A percentile compares a stretch with the other conserved stretches of the same genome.
Evolutionary conservation across 1,140 invertebrate species (phyloP).

Genomic region (Apolygus lucorum): DNA sequence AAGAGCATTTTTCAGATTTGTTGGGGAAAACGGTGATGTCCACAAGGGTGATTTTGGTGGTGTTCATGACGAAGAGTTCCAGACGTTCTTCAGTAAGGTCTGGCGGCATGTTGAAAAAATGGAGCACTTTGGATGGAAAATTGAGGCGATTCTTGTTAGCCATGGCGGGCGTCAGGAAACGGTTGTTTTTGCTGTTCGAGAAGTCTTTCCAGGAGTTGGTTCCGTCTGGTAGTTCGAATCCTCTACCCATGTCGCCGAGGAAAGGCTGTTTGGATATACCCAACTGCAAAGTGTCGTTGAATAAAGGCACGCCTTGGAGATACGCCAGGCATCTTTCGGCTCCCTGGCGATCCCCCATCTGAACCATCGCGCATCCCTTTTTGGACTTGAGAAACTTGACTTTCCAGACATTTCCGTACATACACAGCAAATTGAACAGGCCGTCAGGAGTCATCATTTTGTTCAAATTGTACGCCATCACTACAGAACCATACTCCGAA

Average conservation of each 20-base stretch:
- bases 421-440: conserved; percentile 96
- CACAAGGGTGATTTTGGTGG: background rate
- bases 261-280: conserved; percentile 5
- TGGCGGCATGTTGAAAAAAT: conserved; percentile 10
- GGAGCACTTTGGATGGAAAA: background rate
- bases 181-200: conserved; percentile 9
- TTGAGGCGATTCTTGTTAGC: background rate
- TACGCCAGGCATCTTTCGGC: conserved; percentile 74
- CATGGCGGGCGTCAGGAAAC: background rate
- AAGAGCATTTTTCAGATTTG: background rate
- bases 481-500: background rate
- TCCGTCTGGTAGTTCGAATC: conserved; percentile 34
- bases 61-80: background rate
- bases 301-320: background rate
- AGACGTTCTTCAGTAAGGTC: background rate
- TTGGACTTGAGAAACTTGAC: conserved; percentile 98
- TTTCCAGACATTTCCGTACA: conserved; percentile 94
- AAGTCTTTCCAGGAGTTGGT: conserved; percentile 27
- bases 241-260: background rate
- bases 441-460: conserved; percentile 89
- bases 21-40: conserved; percentile 1
- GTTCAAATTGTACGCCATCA: conserved; percentile 96
- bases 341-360: conserved; percentile 89
- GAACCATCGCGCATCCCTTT: conserved; percentile 96
- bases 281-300: background rate